Evolutionary conservation across 2,113 vertebrate genomes (phyloP), one percentile per base, ranked within the genome.

Genomic region (Equus quagga): DNA sequence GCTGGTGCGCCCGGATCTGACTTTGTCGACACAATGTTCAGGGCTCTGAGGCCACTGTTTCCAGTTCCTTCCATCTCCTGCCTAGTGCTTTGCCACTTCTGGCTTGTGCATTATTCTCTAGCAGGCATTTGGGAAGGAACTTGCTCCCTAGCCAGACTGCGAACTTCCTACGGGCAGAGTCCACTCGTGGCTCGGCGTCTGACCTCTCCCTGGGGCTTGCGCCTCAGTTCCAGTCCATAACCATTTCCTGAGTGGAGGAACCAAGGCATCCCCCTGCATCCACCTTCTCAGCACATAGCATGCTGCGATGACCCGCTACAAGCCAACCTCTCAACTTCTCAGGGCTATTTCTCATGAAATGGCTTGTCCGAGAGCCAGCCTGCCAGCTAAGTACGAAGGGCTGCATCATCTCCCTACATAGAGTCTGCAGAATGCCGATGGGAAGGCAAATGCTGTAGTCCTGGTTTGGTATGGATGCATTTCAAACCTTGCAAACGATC

Each of bases 401-500:
- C 80, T 3, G 3, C 13, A 46, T 76, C 3, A 24, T 80, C 85
- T 96, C 51, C 69, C 15, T 24, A 23, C 51, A 85, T 56, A 6
- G 5, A 83, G 64, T 28, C 86, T 85, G 85, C 1, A 62, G 91
- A 86, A 82, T 65, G 67, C 79, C 82, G 84, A 86, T 86, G 73
- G 65, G 84, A 70, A 95, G 84, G 81, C 84, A 90, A 91, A 69
- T 54, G 72, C 82, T 64, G 69, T 78, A 31, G 73, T 18, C 23
- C 5, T 0, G 76, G 87, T 87, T 86, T 73, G 64, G 94, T 54
- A 44, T 92, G 97, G 89, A 83, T 80, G 65, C 1, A 2, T 88
- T 96, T 98, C 88, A 60, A 83, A 58, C 60, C 41, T 86, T 0
- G 11, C 93, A 44, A 69, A 81, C 46, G 94, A 70, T 60, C 80